Conservation (phyloP, 2,113 vertebrate species). For the Ptyas mucosa region DNA sequence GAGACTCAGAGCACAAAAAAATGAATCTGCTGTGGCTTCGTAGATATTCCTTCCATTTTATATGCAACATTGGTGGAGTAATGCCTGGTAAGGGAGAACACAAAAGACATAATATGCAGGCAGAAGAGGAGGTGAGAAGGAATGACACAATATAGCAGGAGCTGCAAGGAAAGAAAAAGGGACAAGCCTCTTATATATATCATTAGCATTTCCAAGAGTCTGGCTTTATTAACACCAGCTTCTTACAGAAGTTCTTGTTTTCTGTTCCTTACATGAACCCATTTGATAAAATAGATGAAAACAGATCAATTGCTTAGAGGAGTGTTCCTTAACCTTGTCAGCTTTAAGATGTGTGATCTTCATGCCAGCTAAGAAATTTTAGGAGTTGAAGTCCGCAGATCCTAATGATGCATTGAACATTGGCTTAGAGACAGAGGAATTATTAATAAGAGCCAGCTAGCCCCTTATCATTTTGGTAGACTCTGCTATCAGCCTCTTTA, state of each 20-base stretch:
- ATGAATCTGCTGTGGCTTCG: background rate
- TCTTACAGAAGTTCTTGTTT: background rate
- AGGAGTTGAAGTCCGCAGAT: background rate
- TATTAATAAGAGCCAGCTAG: background rate
- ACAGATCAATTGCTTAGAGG: background rate
- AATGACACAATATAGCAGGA: background rate
- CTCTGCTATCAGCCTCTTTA: background rate
- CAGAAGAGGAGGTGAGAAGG: background rate
- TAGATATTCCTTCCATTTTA: background rate
- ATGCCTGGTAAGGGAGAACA: background rate
- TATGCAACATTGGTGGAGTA: background rate
- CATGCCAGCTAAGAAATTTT: background rate
- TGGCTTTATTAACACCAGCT: background rate
- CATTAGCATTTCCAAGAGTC: background rate
- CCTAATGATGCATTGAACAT: background rate
- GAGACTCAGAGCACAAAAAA: background rate
- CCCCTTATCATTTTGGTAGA: background rate
- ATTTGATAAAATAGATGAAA: background rate
- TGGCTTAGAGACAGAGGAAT: background rate
- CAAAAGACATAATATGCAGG: background rate
- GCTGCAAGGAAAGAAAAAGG: background rate
- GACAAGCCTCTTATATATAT: background rate
- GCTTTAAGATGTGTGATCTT: background rate
- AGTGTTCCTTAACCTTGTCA: background rate
- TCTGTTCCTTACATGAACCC: background rate